Evolutionary conservation across 2,113 vertebrate species (phyloP), one percentile per base, ranked within the genome.

Genomic region (Hystrix cristata): DNA sequence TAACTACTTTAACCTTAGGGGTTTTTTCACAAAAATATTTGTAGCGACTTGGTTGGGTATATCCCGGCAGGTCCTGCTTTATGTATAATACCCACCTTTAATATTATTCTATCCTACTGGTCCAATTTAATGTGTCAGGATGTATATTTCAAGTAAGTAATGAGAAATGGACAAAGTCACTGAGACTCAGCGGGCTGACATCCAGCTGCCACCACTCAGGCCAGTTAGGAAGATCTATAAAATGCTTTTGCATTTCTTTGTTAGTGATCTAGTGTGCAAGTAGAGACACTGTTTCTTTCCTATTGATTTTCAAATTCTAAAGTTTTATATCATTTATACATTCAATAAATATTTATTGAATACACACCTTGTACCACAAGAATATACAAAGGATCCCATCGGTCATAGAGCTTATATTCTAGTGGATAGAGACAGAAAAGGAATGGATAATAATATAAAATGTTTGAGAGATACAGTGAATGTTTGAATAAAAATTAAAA

Each of bases 291-390:
- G 1, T n/a, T 10, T 81, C 76, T 90, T 57, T 82, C 34, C 25
- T 27, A 43, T 3, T 86, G 59, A 29, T 96, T 94, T 94, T 95
- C 21, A 46, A 23, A 95, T 76, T 79, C n/a, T 65, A 34, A 71
- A 59, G 59, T 84, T 80, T 92, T 65, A 64, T 5, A 7, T 74
- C 38, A 48, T 53, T 59, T 18, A 62, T 95, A 83, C 69, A 53
- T 34, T 94, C 38, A 55, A 16, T 0, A 64, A 93, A 57, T 74
- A 79, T 74, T 71, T 34, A 82, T 34, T 19, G n/a, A 94, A 53
- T 64, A 43, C 13, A 43, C 46, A 43, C 23, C 55, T 67, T 57
- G 43, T 74, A 14, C 57, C 72, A 87, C 62, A 5, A 67, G 72
- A 71, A 84, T 11, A 90, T 14, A 87, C 7, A 38, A 78, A 92